Base-by-base conservation (phyloP, 1,140 invertebrate genomes). In the Atta cephalotes region DNA sequence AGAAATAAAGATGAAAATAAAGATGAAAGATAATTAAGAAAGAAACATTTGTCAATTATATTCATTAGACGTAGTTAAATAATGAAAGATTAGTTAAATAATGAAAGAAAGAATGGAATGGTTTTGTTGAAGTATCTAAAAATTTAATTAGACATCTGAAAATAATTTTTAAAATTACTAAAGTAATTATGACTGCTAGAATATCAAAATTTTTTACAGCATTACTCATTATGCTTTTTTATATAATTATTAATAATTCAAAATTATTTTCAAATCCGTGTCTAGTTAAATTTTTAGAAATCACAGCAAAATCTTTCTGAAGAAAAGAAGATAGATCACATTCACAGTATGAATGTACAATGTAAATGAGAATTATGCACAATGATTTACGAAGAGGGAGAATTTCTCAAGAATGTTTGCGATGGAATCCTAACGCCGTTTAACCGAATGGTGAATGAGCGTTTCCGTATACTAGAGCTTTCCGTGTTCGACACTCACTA, bases 401-500 rank as follows among this genome's bases (percentile, higher is more conserved):
- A 1, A 25, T 28, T 70, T 28, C 14, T 28, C 39, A 10, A 25
- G 25, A 56, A 66, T 6, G n/a, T 31, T 18, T 25, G 31, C 0
- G 39, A 31, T 60, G 39, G 18, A 72, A 31, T 70, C 62, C 68
- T 31, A 72, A 18, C 35, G 18, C 60, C 25, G 7, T 60, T 62
- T 51, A 65, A 56, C 49, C 39, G 18, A 72, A 62, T 62, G 21
- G 56, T 35, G 16, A 70, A 56, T 49, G 0, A 6, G 31, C 31
- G 1, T 51, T 74, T 74, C 28, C 39, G 25, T 51, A 25, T 66
- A 45, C 9, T 10, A 18, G 65, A 70, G n/a, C 28, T 45, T 78
- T 66, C 35, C 70, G 56, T 70, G 58, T 78, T 62, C 58, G 56
- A 62, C 56, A 74, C 58, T 12, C 25, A 39, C 39, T 84, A 84